Evolutionary conservation across 2,113 vertebrate species (phyloP).

Genomic region (Vulpes lagopus): DNA sequence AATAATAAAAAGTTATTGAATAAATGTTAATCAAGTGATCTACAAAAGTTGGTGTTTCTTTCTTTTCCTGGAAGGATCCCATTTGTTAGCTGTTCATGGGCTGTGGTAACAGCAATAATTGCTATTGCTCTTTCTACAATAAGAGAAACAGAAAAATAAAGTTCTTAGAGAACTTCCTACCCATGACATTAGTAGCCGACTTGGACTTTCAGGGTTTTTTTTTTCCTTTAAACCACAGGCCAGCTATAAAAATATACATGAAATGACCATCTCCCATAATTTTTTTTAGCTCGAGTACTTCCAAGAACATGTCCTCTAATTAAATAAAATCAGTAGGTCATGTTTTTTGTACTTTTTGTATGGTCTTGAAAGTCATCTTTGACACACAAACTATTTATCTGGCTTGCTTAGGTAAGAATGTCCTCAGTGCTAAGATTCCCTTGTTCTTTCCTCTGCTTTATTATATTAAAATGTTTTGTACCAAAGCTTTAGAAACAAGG

Average conservation of each 20-base stretch:
- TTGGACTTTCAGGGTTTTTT: background rate
- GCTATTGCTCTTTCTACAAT: background rate
- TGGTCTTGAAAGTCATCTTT: background rate
- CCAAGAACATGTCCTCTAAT: background rate
- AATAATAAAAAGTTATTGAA: background rate
- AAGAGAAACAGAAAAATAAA: background rate
- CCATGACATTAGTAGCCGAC: background rate
- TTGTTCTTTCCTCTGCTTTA: background rate
- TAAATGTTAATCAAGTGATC: background rate
- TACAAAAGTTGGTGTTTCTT: background rate
- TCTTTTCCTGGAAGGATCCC: background rate
- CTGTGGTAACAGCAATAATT: background rate
- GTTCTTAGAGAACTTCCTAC: background rate
- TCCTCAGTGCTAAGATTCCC: background rate
- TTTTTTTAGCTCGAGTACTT: background rate
- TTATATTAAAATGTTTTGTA: background rate
- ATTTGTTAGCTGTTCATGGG: background rate
- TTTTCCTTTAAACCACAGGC: background rate
- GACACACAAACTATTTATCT: background rate
- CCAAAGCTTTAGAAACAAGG: slow-evolving; percentile 19
- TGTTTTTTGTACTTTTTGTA: background rate
- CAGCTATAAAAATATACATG: background rate
- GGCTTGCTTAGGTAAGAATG: background rate
- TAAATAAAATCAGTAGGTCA: slow-evolving; percentile 22
- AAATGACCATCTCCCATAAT: background rate